These are phyloP conservation scores for Hycleus phaleratus DNA, from an alignment of 1,140 invertebrate species.

Conservation along the genomic window DNA sequence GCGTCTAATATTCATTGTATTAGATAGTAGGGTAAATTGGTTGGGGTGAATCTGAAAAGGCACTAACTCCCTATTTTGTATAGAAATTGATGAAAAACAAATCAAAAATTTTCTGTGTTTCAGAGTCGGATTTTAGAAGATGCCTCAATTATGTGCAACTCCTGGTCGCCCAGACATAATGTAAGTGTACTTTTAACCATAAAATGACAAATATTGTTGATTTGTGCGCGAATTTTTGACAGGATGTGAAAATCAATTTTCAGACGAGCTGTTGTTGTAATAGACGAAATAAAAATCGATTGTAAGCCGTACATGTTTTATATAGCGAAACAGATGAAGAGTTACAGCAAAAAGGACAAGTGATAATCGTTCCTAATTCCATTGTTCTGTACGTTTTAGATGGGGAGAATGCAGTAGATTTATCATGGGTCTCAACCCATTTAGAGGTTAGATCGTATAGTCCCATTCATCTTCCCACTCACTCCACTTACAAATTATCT, in stretches of 20 bases:
- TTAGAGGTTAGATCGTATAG: conserved; percentile 21
- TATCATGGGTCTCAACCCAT: conserved; percentile 30
- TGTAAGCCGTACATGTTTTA: not conserved
- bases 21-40: not conserved
- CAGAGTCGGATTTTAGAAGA: conserved; percentile 83
- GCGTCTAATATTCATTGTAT: conserved; percentile 19
- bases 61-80: not conserved
- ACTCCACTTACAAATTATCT: conserved; percentile 27
- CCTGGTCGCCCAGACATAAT: conserved; percentile 79
- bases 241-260: not conserved
- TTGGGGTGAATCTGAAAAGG: conserved; percentile 5
- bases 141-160: conserved; percentile 81
- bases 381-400: conserved; percentile 23
- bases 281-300: not conserved
- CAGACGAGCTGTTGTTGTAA: not conserved
- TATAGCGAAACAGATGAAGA: conserved; percentile 30
- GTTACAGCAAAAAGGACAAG: conserved; percentile 32
- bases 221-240: too few relatives aligned
- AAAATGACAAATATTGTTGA: not conserved
- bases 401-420: conserved; percentile 25
- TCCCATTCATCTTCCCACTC: conserved; percentile 24
- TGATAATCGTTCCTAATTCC: conserved; percentile 37
- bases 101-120: conserved; percentile 40
- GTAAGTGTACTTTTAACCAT: conserved; percentile 51
- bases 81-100: not conserved